These are phyloP conservation scores for Lydus trimaculatus DNA, from an alignment of 2,888 invertebrate species.

Conservation along the genomic window DNA sequence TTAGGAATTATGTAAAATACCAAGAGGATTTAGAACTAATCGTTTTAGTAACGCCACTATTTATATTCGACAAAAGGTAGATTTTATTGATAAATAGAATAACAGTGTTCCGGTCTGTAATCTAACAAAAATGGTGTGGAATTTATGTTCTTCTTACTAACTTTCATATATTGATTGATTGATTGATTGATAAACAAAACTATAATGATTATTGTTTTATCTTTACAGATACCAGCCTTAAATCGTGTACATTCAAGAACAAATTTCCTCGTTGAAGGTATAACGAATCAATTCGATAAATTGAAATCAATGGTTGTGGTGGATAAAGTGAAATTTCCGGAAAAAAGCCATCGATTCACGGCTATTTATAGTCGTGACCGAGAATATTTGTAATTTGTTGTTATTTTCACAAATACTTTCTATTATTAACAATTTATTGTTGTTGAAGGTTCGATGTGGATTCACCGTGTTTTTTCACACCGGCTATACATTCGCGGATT, in stretches of 20 bases:
- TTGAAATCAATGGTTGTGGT: slow-evolving; percentile 69
- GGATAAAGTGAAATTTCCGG: slow-evolving; percentile 77
- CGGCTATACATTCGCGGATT: slow-evolving; percentile 84
- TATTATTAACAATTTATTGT: slow-evolving; percentile 9
- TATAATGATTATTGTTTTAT: neutral
- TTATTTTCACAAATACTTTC: slow-evolving; percentile 23
- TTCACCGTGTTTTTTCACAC: slow-evolving; percentile 84
- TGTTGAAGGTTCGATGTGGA: slow-evolving; percentile 79
- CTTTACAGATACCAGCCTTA: slow-evolving; percentile 67
- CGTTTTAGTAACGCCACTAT: slow-evolving; percentile 71
- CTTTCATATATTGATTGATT: neutral
- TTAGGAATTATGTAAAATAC: slow-evolving; percentile 70
- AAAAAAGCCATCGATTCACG: slow-evolving; percentile 80
- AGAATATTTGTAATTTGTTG: slow-evolving; percentile 80
- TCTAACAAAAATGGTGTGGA: slow-evolving; percentile 10
- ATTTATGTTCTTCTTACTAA: slow-evolving; percentile 9
- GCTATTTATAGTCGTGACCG: slow-evolving; percentile 91
- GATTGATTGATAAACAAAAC: neutral
- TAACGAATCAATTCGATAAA: slow-evolving; percentile 66
- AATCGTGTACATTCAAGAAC: slow-evolving; percentile 69
- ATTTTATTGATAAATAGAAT: neutral
- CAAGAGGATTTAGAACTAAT: slow-evolving; percentile 66
- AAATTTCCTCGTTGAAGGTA: slow-evolving; percentile 65
- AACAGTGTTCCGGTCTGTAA: neutral
- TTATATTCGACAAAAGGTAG: slow-evolving; percentile 72